These are phyloP conservation scores for Nyleta sp. DNA, from an alignment of 2,888 invertebrate species.

Conservation along the genomic window DNA sequence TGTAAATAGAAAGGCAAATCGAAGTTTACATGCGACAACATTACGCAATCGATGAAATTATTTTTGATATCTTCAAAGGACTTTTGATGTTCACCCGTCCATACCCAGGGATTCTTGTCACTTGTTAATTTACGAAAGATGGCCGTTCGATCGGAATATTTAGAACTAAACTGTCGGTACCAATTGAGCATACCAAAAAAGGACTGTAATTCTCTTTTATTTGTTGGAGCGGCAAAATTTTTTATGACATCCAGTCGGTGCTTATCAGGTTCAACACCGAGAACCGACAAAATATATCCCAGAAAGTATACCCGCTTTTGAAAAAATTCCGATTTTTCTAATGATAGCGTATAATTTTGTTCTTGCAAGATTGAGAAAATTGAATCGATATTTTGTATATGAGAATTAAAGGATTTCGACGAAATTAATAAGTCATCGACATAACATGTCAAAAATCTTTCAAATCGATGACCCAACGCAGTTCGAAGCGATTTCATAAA, in stretches of 20 bases:
- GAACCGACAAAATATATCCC: conserved; percentile 49
- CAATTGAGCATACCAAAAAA: conserved; percentile 67
- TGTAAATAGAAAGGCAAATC: conserved; percentile 32
- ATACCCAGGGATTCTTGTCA: conserved; percentile 15
- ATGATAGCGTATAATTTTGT: conserved; percentile 47
- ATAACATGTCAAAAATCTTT: conserved; percentile 41
- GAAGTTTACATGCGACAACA: conserved; percentile 17
- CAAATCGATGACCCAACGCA: conserved; percentile 67
- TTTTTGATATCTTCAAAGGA: conserved; percentile 20
- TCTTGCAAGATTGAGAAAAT: conserved; percentile 18
- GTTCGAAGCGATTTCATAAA: conserved; percentile 67
- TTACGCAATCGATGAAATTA: conserved; percentile 29
- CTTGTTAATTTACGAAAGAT: conserved; percentile 44
- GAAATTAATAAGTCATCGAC: conserved; percentile 45
- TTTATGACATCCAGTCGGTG: conserved; percentile 65
- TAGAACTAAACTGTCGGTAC: conserved; percentile 56
- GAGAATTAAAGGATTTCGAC: conserved; percentile 2
- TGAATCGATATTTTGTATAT: neutral
- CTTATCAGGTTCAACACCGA: conserved; percentile 40
- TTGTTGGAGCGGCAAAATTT: conserved; percentile 68
- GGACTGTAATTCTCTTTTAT: conserved; percentile 68
- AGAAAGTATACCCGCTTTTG: conserved; percentile 59
- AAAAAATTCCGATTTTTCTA: conserved; percentile 70
- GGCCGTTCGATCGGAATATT: conserved; percentile 26
- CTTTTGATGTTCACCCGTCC: conserved; percentile 15